phyloP scores from a whole-genome alignment of 2,888 invertebrate species.

The Bugula neritina region DNA sequence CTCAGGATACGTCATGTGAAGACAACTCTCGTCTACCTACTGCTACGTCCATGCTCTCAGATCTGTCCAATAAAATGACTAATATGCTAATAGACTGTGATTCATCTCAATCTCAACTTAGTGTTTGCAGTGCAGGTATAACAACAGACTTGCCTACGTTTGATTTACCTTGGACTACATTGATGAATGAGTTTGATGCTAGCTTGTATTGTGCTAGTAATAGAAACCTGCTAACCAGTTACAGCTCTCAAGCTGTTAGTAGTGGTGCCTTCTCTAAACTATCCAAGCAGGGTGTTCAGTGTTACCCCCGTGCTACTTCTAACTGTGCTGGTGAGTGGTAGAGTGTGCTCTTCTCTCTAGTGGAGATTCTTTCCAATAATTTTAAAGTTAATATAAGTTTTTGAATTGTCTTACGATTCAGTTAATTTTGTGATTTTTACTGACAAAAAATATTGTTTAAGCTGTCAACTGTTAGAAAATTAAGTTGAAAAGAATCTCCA shows the following conservation, averaged over 20 bases:
- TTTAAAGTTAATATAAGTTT: too few species aligned
- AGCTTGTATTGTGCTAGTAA: not conserved
- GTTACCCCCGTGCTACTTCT: not conserved
- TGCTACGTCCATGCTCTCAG: not conserved
- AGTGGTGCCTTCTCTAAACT: not conserved
- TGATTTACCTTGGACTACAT: conserved; percentile 10
- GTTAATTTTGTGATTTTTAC: too few species aligned
- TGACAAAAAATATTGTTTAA: too few species aligned
- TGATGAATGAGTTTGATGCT: not conserved
- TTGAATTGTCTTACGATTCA: too few species aligned
- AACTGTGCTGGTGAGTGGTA: not conserved
- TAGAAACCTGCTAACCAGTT: not conserved
- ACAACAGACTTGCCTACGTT: not conserved
- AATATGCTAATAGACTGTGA: not conserved
- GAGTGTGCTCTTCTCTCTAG: not conserved
- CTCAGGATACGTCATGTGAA: not conserved
- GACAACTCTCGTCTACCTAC: not conserved
- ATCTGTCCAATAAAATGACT: conserved; percentile 2
- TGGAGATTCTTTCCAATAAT: too few species aligned
- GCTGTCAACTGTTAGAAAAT: too few species aligned
- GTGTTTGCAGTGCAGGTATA: not conserved
- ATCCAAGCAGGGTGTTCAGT: not conserved
- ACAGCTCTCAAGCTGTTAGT: not conserved
- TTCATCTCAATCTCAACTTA: not conserved
- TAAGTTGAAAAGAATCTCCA: too few species aligned